These are phyloP conservation scores for Cyrtodaria siliqua DNA, from an alignment of 2,888 invertebrate genomes.

Conservation along the genomic window DNA sequence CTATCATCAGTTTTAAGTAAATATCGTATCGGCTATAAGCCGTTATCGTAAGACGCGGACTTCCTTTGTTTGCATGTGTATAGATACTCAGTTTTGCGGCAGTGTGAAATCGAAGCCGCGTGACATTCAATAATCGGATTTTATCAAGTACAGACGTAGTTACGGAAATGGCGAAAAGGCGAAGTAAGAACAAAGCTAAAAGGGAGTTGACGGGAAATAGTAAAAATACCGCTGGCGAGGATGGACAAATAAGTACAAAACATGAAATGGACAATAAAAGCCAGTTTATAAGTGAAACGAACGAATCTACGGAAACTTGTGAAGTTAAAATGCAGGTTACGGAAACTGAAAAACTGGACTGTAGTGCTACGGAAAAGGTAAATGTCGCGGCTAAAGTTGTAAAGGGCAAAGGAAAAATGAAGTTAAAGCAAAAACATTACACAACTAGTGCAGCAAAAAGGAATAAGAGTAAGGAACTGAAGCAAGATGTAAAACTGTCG, in stretches of 20 bases:
- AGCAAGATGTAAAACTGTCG: not conserved
- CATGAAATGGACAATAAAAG: no score
- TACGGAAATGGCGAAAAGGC: conserved; percentile 64
- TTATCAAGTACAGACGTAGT: conserved; percentile 58
- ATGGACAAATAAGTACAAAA: no score
- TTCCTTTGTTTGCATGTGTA: conserved; percentile 57
- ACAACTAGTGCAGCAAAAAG: conserved; percentile 3
- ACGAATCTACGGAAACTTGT: not conserved
- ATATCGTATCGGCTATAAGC: conserved; percentile 23
- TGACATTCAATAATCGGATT: conserved; percentile 62
- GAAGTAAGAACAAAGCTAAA: conserved; percentile 56
- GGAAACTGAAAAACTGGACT: conserved; percentile 2
- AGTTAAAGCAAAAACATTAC: conserved; percentile 10
- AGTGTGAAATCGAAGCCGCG: conserved; percentile 61
- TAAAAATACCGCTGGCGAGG: conserved; percentile 11
- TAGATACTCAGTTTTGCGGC: conserved; percentile 50
- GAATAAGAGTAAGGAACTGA: conserved; percentile 9
- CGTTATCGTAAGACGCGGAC: conserved; percentile 53
- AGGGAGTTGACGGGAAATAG: conserved; percentile 32
- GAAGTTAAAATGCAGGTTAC: conserved; percentile 7
- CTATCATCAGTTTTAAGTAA: conserved; percentile 6
- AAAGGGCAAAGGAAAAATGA: conserved; percentile 10
- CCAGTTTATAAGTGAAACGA: not conserved
- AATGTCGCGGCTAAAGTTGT: not conserved
- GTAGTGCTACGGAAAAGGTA: conserved; percentile 20